Base-by-base conservation (phyloP, 2,888 invertebrate species). In the Heliconius aoede region DNA sequence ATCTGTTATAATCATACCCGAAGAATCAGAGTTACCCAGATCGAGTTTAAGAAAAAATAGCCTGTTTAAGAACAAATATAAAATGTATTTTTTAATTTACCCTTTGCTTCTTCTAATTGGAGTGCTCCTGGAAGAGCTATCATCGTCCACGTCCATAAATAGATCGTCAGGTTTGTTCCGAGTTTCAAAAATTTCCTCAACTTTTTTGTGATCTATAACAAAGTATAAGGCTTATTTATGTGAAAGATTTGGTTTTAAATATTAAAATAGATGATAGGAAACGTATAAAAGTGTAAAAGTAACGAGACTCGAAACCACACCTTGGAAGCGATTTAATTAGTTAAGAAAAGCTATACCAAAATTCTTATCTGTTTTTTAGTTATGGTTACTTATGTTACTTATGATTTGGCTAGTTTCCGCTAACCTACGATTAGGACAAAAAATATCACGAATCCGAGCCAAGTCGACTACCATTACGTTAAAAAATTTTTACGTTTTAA, bases 91-190 rank as follows among this genome's bases (percentile, higher is more conserved):
- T n/a, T n/a, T 55, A 24, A 26, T 60, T 28, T 83, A 92, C 92
- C 91, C 90, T 83, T 82, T 87, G 71, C 86, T 88, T 3, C 83
- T 83, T 62, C 87, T 85, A 3, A 85, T 81, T 0, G 94, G 92
- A 3, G 91, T 90, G 80, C 93, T 93, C 72, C 93, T 84, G 58
- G 86, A 88, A 0, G 93, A 93, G 26, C 81, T 80, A 28, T 87
- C 78, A 28, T 88, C 88, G 28, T 91, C 91, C 0, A 89, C 86
- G 9, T 91, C 92, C 89, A 89, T 89, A 46, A 89, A 90, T 18
- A 90, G 76, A 51, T 92, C 93, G 8, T 89, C 90, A 0, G 87
- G 83, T 68, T 86, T 88, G 0, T 83, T 71, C 2, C 86, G 84
- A 1, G 86, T 80, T 3, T 84, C 85, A 77, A 89, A 88, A 30